phyloP scores from a whole-genome alignment of 1,140 invertebrate genomes.

The Zaprionus taronus region DNA sequence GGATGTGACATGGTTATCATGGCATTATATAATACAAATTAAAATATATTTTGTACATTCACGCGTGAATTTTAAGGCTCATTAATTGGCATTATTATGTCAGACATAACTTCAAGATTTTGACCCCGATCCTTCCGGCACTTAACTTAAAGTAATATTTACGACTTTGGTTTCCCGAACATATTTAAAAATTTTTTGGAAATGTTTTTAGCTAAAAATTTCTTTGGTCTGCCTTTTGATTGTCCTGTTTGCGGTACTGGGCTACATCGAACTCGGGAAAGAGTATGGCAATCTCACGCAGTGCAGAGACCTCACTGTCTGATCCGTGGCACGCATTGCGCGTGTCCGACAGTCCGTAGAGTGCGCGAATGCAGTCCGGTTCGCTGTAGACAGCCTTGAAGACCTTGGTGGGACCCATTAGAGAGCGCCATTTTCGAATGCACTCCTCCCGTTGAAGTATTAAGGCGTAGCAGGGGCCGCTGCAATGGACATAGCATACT shows the following conservation, averaged over 20 bases:
- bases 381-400: slow-evolving; percentile 91
- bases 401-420: slow-evolving; percentile 96
- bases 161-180: neutral
- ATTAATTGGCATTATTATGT: neutral
- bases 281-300: slow-evolving; percentile 92
- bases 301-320: slow-evolving; percentile 92
- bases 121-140: neutral
- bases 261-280: slow-evolving; percentile 91
- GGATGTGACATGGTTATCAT: neutral
- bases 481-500: slow-evolving; percentile 84
- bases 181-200: neutral
- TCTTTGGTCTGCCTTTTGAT: neutral
- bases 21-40: neutral
- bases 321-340: slow-evolving; percentile 96
- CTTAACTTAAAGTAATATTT: neutral
- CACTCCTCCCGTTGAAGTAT: slow-evolving; percentile 91
- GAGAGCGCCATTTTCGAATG: slow-evolving; percentile 90
- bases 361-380: slow-evolving; percentile 91
- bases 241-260: slow-evolving; percentile 27
- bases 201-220: neutral
- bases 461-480: slow-evolving; percentile 92
- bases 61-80: neutral
- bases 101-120: neutral
- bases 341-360: slow-evolving; percentile 95
- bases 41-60: neutral